Conservation (phyloP, 2,113 vertebrate genomes). For the Tapirus terrestris region DNA sequence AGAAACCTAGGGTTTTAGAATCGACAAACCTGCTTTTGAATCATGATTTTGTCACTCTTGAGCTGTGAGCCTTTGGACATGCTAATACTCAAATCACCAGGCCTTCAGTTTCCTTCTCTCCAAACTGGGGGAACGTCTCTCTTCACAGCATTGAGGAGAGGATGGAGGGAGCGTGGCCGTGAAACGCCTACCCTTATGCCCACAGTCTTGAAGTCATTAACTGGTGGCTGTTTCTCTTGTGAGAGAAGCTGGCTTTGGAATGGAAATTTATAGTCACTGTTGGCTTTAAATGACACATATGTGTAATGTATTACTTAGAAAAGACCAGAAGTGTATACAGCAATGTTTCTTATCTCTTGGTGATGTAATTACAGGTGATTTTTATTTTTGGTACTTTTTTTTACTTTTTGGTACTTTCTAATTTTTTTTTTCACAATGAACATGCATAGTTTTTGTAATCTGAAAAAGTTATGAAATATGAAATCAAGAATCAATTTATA, state of each 20-base stretch:
- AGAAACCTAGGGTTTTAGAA: neutral
- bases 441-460: neutral
- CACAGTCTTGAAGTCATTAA: neutral
- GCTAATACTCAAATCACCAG: neutral
- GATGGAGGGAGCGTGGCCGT: neutral
- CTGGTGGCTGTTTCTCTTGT: neutral
- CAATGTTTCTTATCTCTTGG: neutral
- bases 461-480: conserved; percentile 22
- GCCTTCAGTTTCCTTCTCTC: neutral
- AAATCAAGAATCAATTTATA: neutral
- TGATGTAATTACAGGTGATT: neutral
- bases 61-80: neutral
- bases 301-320: neutral
- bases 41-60: neutral
- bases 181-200: neutral
- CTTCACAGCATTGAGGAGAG: neutral
- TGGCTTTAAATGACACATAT: conserved; percentile 15
- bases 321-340: neutral
- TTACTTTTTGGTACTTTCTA: neutral
- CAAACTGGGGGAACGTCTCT: neutral
- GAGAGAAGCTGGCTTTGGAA: neutral
- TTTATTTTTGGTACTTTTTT: conserved; percentile 41
- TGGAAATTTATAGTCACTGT: neutral
- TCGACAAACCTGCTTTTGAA: neutral
- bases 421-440: neutral